Percentiles rank a stretch among this genome's conserved stretches.
Evolutionary conservation across 2,113 vertebrate species (phyloP).

Genomic region (Anoplopoma fimbria): DNA sequence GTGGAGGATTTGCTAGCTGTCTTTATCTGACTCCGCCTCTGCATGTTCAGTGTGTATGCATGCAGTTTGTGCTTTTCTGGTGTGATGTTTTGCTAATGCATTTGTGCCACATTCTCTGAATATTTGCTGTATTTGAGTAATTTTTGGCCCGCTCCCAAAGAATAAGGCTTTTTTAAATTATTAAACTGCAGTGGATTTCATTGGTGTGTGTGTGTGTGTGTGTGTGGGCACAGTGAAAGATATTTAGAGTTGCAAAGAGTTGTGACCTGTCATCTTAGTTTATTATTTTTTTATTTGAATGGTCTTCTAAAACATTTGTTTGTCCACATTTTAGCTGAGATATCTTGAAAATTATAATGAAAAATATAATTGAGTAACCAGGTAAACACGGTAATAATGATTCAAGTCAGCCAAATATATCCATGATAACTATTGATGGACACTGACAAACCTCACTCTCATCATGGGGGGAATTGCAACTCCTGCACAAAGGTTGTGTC

Average conservation of each 20-base stretch:
- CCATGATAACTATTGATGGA: not conserved
- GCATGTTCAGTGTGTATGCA: slow-evolving; percentile 23
- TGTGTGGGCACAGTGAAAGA: not conserved
- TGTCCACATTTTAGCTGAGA: not conserved
- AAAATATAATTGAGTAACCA: not conserved
- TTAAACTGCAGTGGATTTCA: not conserved
- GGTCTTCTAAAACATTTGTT: not conserved
- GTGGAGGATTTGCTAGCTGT: not conserved
- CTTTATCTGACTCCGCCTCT: slow-evolving; percentile 25
- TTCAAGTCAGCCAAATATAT: not conserved
- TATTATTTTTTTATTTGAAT: not conserved
- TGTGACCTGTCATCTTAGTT: not conserved
- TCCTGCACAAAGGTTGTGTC: not conserved
- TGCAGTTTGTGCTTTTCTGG: slow-evolving; percentile 20
- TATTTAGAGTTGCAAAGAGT: not conserved
- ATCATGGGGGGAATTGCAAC: not conserved
- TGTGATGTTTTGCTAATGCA: not conserved
- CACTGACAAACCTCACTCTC: not conserved
- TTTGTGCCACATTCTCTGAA: not conserved
- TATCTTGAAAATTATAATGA: not conserved
- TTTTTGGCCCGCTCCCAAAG: not conserved
- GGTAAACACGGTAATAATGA: not conserved
- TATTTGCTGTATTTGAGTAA: not conserved
- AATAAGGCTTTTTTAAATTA: not conserved
- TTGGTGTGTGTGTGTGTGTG: slow-evolving; percentile 15